Percentiles rank a stretch among this genome's conserved stretches.
Conservation (phyloP, 2,113 vertebrate genomes). For the Chaetura pelagica region DNA sequence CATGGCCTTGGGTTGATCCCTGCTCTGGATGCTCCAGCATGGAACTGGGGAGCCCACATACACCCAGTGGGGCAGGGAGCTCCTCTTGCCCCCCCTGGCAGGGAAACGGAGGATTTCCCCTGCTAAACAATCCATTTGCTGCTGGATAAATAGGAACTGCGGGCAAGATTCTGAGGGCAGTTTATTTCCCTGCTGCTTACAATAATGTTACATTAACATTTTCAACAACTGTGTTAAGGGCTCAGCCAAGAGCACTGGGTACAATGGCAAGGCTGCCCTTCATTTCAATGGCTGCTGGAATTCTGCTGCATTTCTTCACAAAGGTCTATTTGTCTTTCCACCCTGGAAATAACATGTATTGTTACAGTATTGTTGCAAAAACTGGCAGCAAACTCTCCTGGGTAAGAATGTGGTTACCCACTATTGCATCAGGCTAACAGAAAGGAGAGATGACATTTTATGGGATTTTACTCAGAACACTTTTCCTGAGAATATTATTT, state of each 20-base stretch:
- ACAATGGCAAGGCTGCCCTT: constrained; percentile 18
- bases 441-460: constrained; percentile 33
- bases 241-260: not conserved
- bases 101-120: not conserved
- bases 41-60: not conserved
- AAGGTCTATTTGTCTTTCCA: constrained; percentile 56
- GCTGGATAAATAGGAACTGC: not conserved
- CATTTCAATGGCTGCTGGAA: not conserved
- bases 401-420: constrained; percentile 21
- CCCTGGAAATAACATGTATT: constrained; percentile 44
- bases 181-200: constrained; percentile 46
- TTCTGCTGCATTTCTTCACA: constrained; percentile 43
- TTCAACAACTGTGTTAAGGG: constrained; percentile 14
- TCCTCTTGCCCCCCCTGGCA: not conserved
- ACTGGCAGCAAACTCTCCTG: constrained; percentile 45
- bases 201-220: constrained; percentile 49
- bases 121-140: constrained; percentile 17
- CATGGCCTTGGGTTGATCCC: not conserved
- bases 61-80: not conserved
- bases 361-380: constrained; percentile 46
- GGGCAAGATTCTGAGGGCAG: constrained; percentile 16
- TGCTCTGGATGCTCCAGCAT: not conserved
- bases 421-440: constrained; percentile 2
- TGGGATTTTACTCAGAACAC: constrained; percentile 17
- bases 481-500: constrained; percentile 23